Conservation (phyloP, 1,140 invertebrate species). For the Hestina assimilis region DNA sequence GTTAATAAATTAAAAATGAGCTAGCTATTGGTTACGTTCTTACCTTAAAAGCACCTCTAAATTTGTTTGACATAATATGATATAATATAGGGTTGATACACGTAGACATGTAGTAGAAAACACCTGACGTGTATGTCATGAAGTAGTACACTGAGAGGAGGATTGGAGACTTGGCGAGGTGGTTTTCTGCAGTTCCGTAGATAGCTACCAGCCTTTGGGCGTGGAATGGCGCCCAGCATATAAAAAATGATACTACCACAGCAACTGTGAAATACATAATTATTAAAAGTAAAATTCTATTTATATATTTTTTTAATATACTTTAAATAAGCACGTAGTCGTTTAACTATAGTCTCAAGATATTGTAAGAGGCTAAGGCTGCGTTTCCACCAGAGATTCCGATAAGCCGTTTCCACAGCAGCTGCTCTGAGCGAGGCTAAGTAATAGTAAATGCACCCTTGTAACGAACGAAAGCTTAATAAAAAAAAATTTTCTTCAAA, state of each 20-base stretch:
- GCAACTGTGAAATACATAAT: conserved; percentile 84
- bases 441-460: no score
- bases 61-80: conserved; percentile 93
- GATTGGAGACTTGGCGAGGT: conserved; percentile 57
- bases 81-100: conserved; percentile 92
- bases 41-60: conserved; percentile 90
- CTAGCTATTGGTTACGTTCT: not conserved
- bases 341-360: no score
- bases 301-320: no score
- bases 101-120: conserved; percentile 86
- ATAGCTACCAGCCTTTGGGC: conserved; percentile 89
- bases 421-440: no score
- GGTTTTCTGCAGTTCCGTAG: conserved; percentile 78
- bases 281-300: conserved; percentile 6
- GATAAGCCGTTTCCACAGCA: no score
- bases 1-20: no score
- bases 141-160: conserved; percentile 80
- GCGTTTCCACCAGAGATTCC: no score
- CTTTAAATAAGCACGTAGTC: no score
- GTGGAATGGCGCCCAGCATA: conserved; percentile 97
- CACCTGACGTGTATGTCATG: conserved; percentile 84
- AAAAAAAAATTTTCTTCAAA: no score
- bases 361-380: no score
- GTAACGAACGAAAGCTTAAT: no score
- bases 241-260: conserved; percentile 95